Evolutionary conservation across 2,888 invertebrate genomes (phyloP), one percentile per base, ranked within the genome.

Genomic region (Phaedon cochleariae): DNA sequence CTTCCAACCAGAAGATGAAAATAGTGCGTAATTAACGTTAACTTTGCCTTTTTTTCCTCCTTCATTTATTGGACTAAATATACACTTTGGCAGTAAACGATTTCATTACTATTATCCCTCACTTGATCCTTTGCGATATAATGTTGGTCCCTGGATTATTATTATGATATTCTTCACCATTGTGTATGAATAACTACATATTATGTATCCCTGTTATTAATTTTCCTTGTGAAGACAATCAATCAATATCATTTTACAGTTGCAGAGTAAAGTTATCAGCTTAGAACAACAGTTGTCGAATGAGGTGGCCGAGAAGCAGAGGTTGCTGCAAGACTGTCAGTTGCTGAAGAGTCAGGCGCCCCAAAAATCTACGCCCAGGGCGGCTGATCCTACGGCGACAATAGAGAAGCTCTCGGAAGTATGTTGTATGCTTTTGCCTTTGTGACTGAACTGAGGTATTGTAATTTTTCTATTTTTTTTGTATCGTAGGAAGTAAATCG

Each of bases 391-490:
- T 4, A 72, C 71, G 17, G 67, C 71, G 9, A 73, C 73, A 18
- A 71, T 76, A 65, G 76, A 76, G 62, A 73, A 73, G 70, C 66
- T 79, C 53, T 73, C 75, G 18, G 75, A 79, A 72, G 75, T 75
- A 73, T 65, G 73, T 73, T 63, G 53, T 52, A 54, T 41, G 31
- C 53, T 67, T 49, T 68, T 69, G 46, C 58, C 34, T 6, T 59
- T 67, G 20, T 64, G 54, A 69, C 37, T 53, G 45, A 58, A 69
- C 37, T 53, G 45, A 58, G 18, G 31, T 62, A 49, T 34, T 20
- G 5, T 54, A 18, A 62, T 55, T 51, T 58, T 59, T 45, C n/a
- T 51, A 46, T 66, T 59, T 60, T 57, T 46, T 69, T 29, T 55
- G 31, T 55, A 65, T 74, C 76, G 52, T 65, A 79, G 74, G 77